Conservation (phyloP, 2,113 vertebrate genomes). For the Phaethornis superciliosus region DNA sequence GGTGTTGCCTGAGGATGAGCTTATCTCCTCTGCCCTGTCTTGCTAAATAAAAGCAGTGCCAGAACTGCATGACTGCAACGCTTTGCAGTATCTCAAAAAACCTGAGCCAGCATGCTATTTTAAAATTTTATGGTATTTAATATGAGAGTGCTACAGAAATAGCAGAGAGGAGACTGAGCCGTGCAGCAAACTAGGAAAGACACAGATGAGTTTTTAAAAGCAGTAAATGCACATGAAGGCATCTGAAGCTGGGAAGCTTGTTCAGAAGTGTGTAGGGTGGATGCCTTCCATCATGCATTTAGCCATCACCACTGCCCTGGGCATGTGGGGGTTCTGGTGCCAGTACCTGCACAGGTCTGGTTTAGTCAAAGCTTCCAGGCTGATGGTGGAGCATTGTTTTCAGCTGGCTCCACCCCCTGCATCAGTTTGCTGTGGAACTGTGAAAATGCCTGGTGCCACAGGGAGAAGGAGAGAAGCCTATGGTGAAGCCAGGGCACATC, state of each 20-base stretch:
- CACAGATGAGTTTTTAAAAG: not conserved
- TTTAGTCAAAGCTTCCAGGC: not conserved
- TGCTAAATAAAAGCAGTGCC: not conserved
- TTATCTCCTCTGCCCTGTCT: not conserved
- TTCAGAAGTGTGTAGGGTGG: rapidly evolving
- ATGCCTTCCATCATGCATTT: rapidly evolving
- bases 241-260: not conserved
- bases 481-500: rapidly evolving
- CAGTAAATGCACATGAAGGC: not conserved
- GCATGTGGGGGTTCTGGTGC: rapidly evolving
- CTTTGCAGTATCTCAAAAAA: not conserved
- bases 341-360: not conserved
- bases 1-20: not conserved
- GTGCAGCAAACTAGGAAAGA: not conserved
- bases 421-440: not conserved
- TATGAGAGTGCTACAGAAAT: conserved; percentile 33
- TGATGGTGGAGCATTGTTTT: not conserved
- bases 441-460: not conserved
- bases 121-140: conserved; percentile 55
- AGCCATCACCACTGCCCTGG: not conserved
- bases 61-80: not conserved
- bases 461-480: not conserved
- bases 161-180: conserved; percentile 13
- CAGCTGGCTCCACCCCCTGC: not conserved
- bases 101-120: conserved; percentile 47